Percentiles rank a stretch among this genome's conserved stretches.
These are phyloP conservation scores for Danio albolineatus DNA, from an alignment of 2,797 vertebrate species.

Conservation along the genomic window DNA sequence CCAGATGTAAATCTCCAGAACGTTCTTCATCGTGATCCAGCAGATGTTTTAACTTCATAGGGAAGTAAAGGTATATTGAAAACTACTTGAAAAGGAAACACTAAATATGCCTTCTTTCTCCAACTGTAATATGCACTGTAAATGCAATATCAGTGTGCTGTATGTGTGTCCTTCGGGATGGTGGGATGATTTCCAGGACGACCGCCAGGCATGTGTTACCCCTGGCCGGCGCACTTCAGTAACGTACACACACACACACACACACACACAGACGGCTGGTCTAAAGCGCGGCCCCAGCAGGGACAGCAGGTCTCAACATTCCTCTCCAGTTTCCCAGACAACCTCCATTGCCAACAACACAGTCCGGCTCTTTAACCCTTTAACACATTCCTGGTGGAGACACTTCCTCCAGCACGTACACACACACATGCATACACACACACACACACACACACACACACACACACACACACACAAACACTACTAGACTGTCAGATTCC, in stretches of 20 bases:
- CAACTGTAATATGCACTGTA: constrained; percentile 9
- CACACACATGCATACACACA: not conserved
- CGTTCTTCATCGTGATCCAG: not conserved
- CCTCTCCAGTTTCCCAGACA: constrained; percentile 81
- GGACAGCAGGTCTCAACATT: constrained; percentile 83
- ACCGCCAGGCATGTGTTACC: constrained; percentile 61
- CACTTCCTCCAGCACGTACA: constrained; percentile 71
- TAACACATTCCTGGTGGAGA: constrained; percentile 73
- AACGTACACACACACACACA: constrained; percentile 32
- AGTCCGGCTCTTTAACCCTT: constrained; percentile 82
- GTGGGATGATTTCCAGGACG: constrained; percentile 59
- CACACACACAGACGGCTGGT: constrained; percentile 70
- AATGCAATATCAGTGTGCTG: constrained; percentile 16
- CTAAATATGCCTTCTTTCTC: constrained; percentile 8
- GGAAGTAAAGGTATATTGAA: not conserved
- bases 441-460: constrained; percentile 21
- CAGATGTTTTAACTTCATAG: constrained; percentile 14
- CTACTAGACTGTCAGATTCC: not conserved
- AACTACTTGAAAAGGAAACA: constrained; percentile 8
- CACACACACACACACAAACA: constrained; percentile 10
- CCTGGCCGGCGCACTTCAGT: constrained; percentile 60
- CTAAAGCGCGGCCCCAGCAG: constrained; percentile 68
- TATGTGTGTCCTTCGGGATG: constrained; percentile 37
- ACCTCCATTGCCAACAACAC: constrained; percentile 80
- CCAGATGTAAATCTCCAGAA: not conserved